Percentiles rank a stretch among this genome's conserved stretches.
Evolutionary conservation across 2,888 invertebrate species (phyloP).

Genomic region (Gastrophysa polygoni): DNA sequence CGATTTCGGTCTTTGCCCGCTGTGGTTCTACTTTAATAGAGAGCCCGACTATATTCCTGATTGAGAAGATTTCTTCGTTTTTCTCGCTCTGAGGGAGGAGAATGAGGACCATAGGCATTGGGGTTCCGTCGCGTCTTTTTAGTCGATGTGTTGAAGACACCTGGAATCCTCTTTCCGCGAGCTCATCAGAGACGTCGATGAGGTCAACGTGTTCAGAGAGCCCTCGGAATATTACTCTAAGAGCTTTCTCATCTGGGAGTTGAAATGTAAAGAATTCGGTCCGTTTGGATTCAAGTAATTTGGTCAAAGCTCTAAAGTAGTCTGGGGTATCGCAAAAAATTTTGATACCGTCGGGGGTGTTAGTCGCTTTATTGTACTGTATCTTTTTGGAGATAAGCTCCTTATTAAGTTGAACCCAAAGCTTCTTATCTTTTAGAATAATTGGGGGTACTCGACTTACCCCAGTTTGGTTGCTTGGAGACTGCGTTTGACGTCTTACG

Average conservation of each 20-base stretch:
- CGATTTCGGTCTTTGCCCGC: not conserved
- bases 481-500: too few species aligned
- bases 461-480: too few species aligned
- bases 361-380: too few species aligned
- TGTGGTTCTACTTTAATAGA: not conserved
- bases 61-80: not conserved
- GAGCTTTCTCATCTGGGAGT: not conserved
- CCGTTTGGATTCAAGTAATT: too few species aligned
- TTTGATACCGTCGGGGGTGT: too few species aligned
- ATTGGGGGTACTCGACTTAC: too few species aligned
- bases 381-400: too few species aligned
- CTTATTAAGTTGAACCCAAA: too few species aligned
- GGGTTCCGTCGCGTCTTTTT: not conserved
- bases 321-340: too few species aligned
- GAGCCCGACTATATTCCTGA: not conserved
- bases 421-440: too few species aligned
- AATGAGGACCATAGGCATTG: not conserved
- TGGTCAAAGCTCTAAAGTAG: too few species aligned
- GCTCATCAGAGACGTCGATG: not conserved
- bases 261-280: too few species aligned
- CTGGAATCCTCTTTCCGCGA: not conserved
- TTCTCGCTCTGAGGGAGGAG: not conserved
- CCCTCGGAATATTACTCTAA: not conserved
- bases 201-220: not conserved
- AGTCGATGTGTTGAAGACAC: not conserved